These are phyloP conservation scores for Rhinogobio ventralis DNA, from an alignment of 2,797 vertebrate genomes.

Conservation along the genomic window DNA sequence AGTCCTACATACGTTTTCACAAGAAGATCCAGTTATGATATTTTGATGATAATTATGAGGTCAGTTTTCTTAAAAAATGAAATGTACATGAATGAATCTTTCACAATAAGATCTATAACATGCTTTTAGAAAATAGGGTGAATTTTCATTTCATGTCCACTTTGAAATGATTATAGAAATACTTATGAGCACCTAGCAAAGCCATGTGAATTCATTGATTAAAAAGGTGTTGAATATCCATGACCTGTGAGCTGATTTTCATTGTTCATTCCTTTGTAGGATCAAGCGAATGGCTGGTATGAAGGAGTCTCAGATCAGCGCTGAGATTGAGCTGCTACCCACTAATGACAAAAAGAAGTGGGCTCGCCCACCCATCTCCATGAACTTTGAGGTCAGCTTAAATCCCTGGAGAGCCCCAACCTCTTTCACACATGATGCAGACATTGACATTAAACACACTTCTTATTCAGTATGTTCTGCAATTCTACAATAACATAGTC, in stretches of 20 bases:
- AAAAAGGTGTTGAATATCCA: neutral
- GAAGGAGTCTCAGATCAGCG: conserved; percentile 92
- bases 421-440: neutral
- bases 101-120: neutral
- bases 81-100: neutral
- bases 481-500: neutral
- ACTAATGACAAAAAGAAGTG: conserved; percentile 92
- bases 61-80: neutral
- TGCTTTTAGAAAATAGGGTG: neutral
- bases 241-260: neutral
- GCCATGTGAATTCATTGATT: neutral
- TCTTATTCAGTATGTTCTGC: neutral
- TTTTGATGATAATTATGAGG: neutral
- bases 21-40: neutral
- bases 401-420: neutral
- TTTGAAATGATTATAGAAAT: neutral
- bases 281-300: conserved; percentile 92
- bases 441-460: no score
- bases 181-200: neutral
- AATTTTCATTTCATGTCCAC: neutral
- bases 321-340: conserved; percentile 87
- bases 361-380: conserved; percentile 90
- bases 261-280: conserved; percentile 64
- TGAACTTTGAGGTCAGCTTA: conserved; percentile 88
- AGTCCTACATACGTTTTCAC: no score